These are phyloP conservation scores for Chymomyza amoena DNA, from an alignment of 2,888 invertebrate species.

Conservation along the genomic window DNA sequence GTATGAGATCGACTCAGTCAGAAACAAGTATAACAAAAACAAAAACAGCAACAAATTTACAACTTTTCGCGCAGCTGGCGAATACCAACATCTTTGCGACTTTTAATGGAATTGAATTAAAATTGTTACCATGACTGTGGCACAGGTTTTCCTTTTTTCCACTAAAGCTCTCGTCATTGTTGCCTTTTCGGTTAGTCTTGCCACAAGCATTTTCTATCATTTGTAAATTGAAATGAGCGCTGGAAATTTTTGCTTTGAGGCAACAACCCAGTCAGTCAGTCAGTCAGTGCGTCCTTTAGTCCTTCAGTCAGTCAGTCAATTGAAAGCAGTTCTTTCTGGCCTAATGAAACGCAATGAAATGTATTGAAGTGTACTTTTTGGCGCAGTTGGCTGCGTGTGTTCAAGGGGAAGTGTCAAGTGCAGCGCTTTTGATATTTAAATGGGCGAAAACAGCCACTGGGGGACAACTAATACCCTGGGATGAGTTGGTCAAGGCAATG, in stretches of 20 bases:
- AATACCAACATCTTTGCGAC: constrained; percentile 38
- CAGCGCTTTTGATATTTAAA: constrained; percentile 56
- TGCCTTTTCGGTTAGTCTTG: constrained; percentile 11
- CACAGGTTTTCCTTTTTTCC: constrained; percentile 18
- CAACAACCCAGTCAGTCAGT: constrained; percentile 1
- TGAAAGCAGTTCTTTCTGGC: constrained; percentile 16
- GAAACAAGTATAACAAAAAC: background rate
- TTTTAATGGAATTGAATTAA: constrained; percentile 72
- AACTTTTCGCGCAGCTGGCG: constrained; percentile 57
- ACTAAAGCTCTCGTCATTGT: constrained; percentile 19
- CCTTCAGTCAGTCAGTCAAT: background rate
- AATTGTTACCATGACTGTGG: constrained; percentile 54
- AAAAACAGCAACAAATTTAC: constrained; percentile 20
- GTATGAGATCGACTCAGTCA: background rate
- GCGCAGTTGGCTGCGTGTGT: constrained; percentile 34
- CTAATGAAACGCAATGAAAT: constrained; percentile 38
- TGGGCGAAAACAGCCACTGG: constrained; percentile 1
- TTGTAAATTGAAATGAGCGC: constrained; percentile 60
- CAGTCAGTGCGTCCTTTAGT: background rate
- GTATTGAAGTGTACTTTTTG: constrained; percentile 42
- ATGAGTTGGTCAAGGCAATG: background rate
- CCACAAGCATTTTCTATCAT: constrained; percentile 65
- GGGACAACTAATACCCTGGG: background rate
- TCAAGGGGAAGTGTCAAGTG: constrained; percentile 59
- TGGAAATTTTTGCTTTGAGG: constrained; percentile 44